Evolutionary conservation across 1,140 invertebrate species (phyloP).

Genomic region (Battus philenor): DNA sequence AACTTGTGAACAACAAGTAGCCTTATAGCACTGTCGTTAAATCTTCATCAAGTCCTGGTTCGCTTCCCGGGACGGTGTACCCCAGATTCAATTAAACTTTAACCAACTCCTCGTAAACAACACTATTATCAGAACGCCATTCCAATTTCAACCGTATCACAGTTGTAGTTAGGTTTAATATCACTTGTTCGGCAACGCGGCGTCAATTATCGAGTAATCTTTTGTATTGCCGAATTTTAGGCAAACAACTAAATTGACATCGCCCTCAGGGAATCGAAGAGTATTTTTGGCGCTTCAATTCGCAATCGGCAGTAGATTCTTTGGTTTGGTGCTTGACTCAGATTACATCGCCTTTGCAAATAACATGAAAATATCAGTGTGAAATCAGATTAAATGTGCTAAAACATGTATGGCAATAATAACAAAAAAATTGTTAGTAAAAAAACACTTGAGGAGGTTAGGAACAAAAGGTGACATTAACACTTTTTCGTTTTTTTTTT

Average conservation of each 20-base stretch:
- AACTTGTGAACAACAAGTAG: conserved; percentile 34
- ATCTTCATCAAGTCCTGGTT: conserved; percentile 38
- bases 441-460: too few relatives aligned
- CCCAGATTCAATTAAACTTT: conserved; percentile 67
- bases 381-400: too few relatives aligned
- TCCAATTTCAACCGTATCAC: conserved; percentile 22
- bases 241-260: conserved; percentile 17
- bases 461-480: too few relatives aligned
- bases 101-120: conserved; percentile 61
- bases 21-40: conserved; percentile 46
- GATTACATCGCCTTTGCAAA: too few relatives aligned
- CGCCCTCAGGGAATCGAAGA: neutral
- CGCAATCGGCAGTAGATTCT: neutral
- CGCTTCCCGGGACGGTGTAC: conserved; percentile 35
- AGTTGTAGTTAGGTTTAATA: conserved; percentile 2
- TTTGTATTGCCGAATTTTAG: conserved; percentile 17
- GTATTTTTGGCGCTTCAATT: conserved; percentile 1
- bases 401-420: too few relatives aligned
- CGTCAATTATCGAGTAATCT: conserved; percentile 32
- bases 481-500: too few relatives aligned
- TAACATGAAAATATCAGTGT: too few relatives aligned
- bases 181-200: conserved; percentile 1
- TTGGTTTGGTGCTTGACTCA: too few relatives aligned
- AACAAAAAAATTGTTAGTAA: too few relatives aligned
- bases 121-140: conserved; percentile 42